Evolutionary conservation across 2,797 vertebrate genomes (phyloP).

Genomic region (Tenualosa thibaudeaui): DNA sequence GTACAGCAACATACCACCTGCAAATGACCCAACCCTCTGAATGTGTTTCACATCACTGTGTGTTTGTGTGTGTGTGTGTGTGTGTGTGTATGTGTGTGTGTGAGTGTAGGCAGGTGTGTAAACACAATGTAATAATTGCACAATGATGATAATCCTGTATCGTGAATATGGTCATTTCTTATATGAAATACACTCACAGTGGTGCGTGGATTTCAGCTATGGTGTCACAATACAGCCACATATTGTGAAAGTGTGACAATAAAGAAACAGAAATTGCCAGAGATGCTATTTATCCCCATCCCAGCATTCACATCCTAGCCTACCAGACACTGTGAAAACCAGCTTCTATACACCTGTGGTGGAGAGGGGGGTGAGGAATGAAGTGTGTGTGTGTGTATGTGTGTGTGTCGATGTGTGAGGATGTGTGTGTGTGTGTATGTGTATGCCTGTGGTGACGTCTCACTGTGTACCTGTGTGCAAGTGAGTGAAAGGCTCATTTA

Average conservation of each 20-base stretch:
- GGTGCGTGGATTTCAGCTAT: neutral
- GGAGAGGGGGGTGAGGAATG: neutral
- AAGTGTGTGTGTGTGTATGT: neutral
- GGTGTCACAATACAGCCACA: neutral
- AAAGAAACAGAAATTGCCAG: neutral
- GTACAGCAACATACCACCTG: neutral
- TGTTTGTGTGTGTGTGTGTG: neutral
- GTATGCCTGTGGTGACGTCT: neutral
- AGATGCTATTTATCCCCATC: neutral
- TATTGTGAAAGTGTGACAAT: neutral
- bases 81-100: neutral
- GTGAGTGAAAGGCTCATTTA: constrained; percentile 26
- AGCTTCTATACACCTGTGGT: neutral
- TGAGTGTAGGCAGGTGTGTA: neutral
- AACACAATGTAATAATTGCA: too few relatives aligned
- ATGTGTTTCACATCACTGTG: neutral
- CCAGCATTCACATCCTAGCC: neutral
- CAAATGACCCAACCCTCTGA: neutral
- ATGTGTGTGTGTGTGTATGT: constrained; percentile 5
- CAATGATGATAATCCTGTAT: too few relatives aligned
- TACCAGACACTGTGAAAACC: neutral
- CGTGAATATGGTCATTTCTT: too few relatives aligned
- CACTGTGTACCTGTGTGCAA: neutral
- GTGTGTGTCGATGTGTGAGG: neutral
- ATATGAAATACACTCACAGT: neutral